phyloP scores from a whole-genome alignment of 2,888 invertebrate species.

The Cheilosia vernalis region DNA sequence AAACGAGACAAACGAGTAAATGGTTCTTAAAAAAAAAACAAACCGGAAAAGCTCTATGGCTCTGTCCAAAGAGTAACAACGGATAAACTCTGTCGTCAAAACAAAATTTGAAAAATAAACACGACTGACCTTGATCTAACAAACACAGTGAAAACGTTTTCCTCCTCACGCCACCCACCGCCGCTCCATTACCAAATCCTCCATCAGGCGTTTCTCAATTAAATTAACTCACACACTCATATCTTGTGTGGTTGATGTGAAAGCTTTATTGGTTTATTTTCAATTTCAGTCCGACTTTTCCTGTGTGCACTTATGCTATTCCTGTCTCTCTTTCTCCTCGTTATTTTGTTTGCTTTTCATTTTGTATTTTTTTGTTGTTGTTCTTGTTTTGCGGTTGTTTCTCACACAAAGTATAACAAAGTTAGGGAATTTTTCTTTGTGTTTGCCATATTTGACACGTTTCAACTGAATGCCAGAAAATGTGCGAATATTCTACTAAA shows the following conservation, averaged over 20 bases:
- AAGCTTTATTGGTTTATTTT: conserved; percentile 40
- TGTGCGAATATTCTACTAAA: conserved; percentile 30
- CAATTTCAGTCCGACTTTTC: conserved; percentile 15
- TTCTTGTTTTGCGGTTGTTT: background rate
- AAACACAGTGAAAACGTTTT: conserved; percentile 61
- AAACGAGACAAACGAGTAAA: conserved; percentile 1
- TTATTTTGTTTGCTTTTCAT: conserved; percentile 33
- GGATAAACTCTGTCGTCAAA: conserved; percentile 77
- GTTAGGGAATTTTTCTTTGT: conserved; percentile 66
- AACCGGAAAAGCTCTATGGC: conserved; percentile 24
- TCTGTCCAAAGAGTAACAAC: conserved; percentile 42
- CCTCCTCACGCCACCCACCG: conserved; percentile 6
- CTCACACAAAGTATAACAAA: conserved; percentile 42
- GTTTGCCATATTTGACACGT: conserved; percentile 59
- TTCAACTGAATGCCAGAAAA: conserved; percentile 31
- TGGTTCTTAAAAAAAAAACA: conserved; percentile 3
- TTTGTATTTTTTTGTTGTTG: conserved; percentile 7
- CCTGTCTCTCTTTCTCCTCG: conserved; percentile 21
- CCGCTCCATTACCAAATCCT: background rate
- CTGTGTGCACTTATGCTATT: background rate
- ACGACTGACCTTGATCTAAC: conserved; percentile 82
- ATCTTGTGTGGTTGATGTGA: background rate
- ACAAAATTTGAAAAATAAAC: conserved; percentile 83
- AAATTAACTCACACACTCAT: conserved; percentile 20
- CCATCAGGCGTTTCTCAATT: background rate